Base-by-base conservation (phyloP, 1,140 invertebrate species). In the Tachypleus tridentatus region DNA sequence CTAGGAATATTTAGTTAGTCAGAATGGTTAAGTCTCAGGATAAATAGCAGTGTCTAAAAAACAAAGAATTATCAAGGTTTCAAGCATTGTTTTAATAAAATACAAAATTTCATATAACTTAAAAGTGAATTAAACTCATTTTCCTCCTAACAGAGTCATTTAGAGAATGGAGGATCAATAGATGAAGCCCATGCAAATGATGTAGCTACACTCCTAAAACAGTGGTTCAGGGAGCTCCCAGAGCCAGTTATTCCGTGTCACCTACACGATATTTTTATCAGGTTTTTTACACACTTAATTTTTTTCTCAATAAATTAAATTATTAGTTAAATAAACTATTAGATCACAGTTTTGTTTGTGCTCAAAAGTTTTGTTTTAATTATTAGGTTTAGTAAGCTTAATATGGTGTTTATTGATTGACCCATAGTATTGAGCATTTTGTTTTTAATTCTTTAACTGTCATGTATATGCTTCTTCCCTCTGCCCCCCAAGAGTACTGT, bases 181-280 rank as follows among this genome's bases (percentile, higher is more conserved):
- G 81, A 82, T 49, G 81, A 84, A 47, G 82, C 84, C 3, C 83
- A 89, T 74, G 83, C 87, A 1, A 84, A 89, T 70, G 90, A 93
- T 79, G 83, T 91, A 7, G 87, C 89, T 5, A 87, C 83, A 77
- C 82, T 90, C 57, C 77, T 93, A 8, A 93, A 93, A 73, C 83
- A 86, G 57, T 93, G 91, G 73, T 83, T 93, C 56, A 78, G 89
- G 60, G 83, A 86, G 71, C 75, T 93, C 51, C 89, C 89, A 5
- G 88, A 92, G 68, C 89, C 90, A 3, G 77, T 93, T 10, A 86
- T 93, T 64, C 85, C 86, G 0, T 71, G 81, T 78, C 63, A 72
- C 3, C 84, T 81, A 69, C 88, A 92, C 74, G 87, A 91, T 73
- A 75, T 86, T 51, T 85, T 92, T 67, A 75, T 91, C 29, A 81